phyloP scores from a whole-genome alignment of 1,140 invertebrate genomes.

The Thrips palmi region DNA sequence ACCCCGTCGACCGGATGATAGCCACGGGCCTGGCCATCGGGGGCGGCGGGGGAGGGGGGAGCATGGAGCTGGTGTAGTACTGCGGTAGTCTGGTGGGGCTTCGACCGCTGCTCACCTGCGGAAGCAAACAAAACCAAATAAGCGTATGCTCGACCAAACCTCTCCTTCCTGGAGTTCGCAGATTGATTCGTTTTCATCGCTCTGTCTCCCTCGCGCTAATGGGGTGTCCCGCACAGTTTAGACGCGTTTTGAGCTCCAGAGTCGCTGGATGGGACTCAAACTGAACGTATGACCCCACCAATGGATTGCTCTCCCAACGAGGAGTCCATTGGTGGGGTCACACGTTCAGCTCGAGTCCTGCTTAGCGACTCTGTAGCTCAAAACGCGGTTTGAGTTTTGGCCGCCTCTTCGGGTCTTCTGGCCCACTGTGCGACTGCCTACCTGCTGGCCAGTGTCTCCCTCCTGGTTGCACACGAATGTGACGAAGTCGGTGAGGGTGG shows the following conservation, averaged over 20 bases:
- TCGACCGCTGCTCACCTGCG: constrained; percentile 31
- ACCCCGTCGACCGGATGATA: constrained; percentile 74
- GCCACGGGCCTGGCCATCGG: constrained; percentile 91
- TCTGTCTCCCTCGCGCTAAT: too few relatives aligned
- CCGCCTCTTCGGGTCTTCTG: too few relatives aligned
- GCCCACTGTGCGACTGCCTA: too few relatives aligned
- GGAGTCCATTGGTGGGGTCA: background rate
- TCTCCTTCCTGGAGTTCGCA: too few relatives aligned
- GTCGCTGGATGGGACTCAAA: too few relatives aligned
- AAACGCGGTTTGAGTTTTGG: too few relatives aligned
- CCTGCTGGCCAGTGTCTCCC: constrained; percentile 61
- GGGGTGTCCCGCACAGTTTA: too few relatives aligned
- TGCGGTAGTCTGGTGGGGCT: constrained; percentile 49
- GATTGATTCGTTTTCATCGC: too few relatives aligned
- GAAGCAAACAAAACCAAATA: constrained; percentile 11
- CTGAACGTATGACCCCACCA: background rate
- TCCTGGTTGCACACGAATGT: constrained; percentile 94
- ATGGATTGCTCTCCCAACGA: background rate
- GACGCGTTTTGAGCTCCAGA: too few relatives aligned
- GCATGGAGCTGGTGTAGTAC: constrained; percentile 75
- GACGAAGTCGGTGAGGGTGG: constrained; percentile 81
- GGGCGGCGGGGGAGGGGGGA: constrained; percentile 88
- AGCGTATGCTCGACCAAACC: background rate
- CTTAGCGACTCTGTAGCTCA: too few relatives aligned
- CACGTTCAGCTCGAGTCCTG: constrained; percentile 48